These are phyloP conservation scores for Himantopus leucocephalus DNA, from an alignment of 2,113 vertebrate species.

Conservation along the genomic window DNA sequence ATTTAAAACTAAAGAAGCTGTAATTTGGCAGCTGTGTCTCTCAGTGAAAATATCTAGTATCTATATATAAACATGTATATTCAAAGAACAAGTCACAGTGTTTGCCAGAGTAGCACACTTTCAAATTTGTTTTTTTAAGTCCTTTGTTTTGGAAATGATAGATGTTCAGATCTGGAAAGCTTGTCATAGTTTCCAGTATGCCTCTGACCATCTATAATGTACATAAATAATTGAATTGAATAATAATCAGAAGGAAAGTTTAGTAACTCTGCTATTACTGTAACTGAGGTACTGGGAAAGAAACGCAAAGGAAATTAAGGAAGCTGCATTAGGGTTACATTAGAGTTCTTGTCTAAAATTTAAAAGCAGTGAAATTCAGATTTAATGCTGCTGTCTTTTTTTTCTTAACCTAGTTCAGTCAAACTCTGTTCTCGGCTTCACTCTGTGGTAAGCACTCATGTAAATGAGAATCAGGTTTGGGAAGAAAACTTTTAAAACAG, in stretches of 20 bases:
- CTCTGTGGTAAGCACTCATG: not conserved
- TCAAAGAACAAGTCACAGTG: not conserved
- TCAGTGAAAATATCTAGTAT: slow-evolving; percentile 29
- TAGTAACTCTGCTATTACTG: slow-evolving; percentile 36
- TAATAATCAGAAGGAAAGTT: slow-evolving; percentile 37
- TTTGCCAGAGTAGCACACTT: slow-evolving; percentile 1
- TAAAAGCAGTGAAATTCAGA: not conserved
- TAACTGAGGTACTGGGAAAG: slow-evolving; percentile 24
- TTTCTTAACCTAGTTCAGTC: slow-evolving; percentile 15
- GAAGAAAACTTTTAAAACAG: not conserved
- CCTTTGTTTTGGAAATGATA: slow-evolving; percentile 35
- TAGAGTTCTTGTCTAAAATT: not conserved
- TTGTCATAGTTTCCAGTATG: slow-evolving; percentile 32
- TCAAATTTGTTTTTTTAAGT: not conserved
- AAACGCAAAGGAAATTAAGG: not conserved
- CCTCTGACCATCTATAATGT: slow-evolving; percentile 30
- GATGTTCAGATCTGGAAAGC: slow-evolving; percentile 19
- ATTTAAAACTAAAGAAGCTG: slow-evolving; percentile 29
- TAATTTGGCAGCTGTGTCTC: slow-evolving; percentile 45
- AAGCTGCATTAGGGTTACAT: slow-evolving; percentile 33
- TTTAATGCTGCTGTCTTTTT: not conserved
- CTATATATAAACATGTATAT: slow-evolving; percentile 26
- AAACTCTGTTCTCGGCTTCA: not conserved
- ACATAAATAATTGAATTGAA: slow-evolving; percentile 55
- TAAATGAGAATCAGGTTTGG: not conserved